phyloP scores from a whole-genome alignment of 1,140 invertebrate species.

The Cardiocondyla obscurior region DNA sequence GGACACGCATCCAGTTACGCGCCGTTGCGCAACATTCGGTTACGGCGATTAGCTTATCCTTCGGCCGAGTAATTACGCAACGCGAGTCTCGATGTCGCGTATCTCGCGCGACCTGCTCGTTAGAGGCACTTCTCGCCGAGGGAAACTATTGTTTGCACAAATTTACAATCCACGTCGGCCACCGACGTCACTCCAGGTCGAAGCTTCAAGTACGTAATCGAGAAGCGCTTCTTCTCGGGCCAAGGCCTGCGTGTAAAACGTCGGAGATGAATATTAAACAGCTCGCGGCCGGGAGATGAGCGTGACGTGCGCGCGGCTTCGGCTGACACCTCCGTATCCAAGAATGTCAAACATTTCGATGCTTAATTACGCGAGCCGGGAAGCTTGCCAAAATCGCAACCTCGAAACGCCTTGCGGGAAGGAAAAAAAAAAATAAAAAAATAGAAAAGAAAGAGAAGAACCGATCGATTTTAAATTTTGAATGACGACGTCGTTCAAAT shows the following conservation, averaged over 20 bases:
- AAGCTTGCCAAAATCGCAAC: slow-evolving; percentile 62
- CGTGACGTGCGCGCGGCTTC: not conserved
- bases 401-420: slow-evolving; percentile 58
- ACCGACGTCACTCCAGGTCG: slow-evolving; percentile 9
- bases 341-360: slow-evolving; percentile 61
- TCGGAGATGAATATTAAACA: slow-evolving; percentile 36
- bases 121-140: slow-evolving; percentile 52
- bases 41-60: slow-evolving; percentile 69
- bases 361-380: slow-evolving; percentile 60
- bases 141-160: slow-evolving; percentile 56
- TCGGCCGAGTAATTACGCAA: slow-evolving; percentile 66
- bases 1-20: slow-evolving; percentile 51
- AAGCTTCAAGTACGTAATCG: slow-evolving; percentile 27
- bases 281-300: not conserved
- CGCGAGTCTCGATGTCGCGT: slow-evolving; percentile 37
- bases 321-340: slow-evolving; percentile 45
- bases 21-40: slow-evolving; percentile 63
- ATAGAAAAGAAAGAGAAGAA: slow-evolving; percentile 54
- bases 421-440: no score
- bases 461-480: slow-evolving; percentile 6
- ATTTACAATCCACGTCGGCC: slow-evolving; percentile 50
- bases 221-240: slow-evolving; percentile 9
- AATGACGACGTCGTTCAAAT: not conserved
- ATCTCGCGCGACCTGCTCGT: slow-evolving; percentile 47
- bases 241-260: slow-evolving; percentile 43